These are phyloP conservation scores for Nephotettix cincticeps DNA, from an alignment of 1,140 invertebrate genomes.

Conservation along the genomic window DNA sequence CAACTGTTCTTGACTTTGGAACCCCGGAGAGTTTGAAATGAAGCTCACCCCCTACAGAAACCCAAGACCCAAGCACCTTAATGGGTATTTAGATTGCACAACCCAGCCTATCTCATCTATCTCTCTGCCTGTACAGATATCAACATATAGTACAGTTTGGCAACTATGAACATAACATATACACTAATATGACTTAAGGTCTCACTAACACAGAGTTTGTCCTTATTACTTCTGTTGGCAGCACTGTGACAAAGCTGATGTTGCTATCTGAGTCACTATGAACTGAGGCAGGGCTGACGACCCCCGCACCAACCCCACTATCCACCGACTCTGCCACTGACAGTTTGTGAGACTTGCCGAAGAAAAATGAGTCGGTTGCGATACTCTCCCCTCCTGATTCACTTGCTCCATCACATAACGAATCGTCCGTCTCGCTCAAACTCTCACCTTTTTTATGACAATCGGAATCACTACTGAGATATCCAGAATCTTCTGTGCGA, in stretches of 20 bases:
- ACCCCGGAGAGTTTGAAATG: background rate
- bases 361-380: slow-evolving; percentile 86
- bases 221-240: slow-evolving; percentile 13
- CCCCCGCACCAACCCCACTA: slow-evolving; percentile 1
- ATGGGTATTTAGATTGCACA: slow-evolving; percentile 24
- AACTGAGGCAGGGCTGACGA: background rate
- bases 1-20: no score
- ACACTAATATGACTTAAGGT: slow-evolving; percentile 2
- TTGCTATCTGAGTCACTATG: slow-evolving; percentile 28
- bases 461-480: slow-evolving; percentile 47
- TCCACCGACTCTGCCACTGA: slow-evolving; percentile 27
- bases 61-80: slow-evolving; percentile 14
- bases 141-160: slow-evolving; percentile 14
- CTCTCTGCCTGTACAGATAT: slow-evolving; percentile 8
- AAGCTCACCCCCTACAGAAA: no score
- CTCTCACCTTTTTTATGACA: slow-evolving; percentile 57
- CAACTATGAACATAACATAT: background rate
- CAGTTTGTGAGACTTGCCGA: slow-evolving; percentile 62
- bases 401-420: slow-evolving; percentile 81
- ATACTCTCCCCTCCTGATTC: slow-evolving; percentile 82
- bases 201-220: background rate
- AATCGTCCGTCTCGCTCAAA: slow-evolving; percentile 80
- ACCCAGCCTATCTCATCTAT: slow-evolving; percentile 20
- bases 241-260: slow-evolving; percentile 27
- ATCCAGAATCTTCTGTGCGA: slow-evolving; percentile 40